Evolutionary conservation across 2,113 vertebrate species (phyloP).

Genomic region (Patagioenas fasciata): DNA sequence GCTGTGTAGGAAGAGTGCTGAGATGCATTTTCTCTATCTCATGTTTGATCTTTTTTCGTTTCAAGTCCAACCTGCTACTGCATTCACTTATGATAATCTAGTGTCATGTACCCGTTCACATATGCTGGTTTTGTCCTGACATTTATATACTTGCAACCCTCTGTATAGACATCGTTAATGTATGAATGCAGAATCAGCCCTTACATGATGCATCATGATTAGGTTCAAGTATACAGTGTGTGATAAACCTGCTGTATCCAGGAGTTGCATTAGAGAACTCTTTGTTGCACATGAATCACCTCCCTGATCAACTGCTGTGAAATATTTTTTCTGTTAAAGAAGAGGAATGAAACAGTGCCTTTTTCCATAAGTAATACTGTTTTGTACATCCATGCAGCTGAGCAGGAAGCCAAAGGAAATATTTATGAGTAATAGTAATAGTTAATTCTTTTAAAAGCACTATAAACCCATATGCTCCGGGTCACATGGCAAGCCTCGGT

Average conservation of each 20-base stretch:
- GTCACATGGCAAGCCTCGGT: neutral
- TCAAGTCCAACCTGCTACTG: neutral
- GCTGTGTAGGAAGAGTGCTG: neutral
- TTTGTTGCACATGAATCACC: neutral
- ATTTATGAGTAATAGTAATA: neutral
- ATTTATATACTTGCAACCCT: neutral
- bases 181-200: neutral
- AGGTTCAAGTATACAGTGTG: neutral
- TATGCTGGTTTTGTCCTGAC: neutral
- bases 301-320: neutral
- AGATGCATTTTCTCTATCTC: constrained; percentile 4
- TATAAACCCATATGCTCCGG: neutral
- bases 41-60: constrained; percentile 21
- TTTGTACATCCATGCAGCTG: neutral
- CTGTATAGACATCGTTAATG: neutral
- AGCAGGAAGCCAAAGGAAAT: neutral
- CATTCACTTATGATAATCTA: neutral
- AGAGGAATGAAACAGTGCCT: neutral
- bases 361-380: neutral
- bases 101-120: neutral
- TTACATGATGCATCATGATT: neutral
- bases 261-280: neutral
- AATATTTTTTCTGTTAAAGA: neutral
- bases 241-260: neutral
- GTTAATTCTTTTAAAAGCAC: neutral